Percentiles rank a stretch among this genome's conserved stretches.
Evolutionary conservation across 2,888 invertebrate genomes (phyloP).

Genomic region (Griposia aprilina): DNA sequence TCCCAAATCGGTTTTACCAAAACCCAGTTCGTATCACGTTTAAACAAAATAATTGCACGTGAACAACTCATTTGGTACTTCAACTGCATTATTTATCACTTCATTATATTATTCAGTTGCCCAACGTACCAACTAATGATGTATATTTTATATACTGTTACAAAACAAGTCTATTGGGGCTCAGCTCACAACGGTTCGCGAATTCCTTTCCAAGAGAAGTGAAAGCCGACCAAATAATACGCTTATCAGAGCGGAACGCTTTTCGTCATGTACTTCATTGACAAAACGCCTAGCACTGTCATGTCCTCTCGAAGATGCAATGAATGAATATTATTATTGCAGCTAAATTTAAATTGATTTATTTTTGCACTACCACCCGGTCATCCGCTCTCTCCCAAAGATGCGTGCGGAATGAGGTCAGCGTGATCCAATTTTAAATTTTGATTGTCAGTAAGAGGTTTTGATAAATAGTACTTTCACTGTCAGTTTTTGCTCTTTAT

Average conservation of each 20-base stretch:
- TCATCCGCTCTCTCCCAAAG: conserved; percentile 81
- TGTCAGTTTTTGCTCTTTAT: conserved; percentile 67
- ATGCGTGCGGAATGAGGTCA: conserved; percentile 86
- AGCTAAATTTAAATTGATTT: conserved; percentile 80
- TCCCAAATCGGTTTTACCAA: conserved; percentile 52
- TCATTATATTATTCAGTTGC: conserved; percentile 55
- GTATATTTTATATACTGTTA: conserved; percentile 73
- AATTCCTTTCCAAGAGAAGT: conserved; percentile 83
- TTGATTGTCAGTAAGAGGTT: conserved; percentile 79
- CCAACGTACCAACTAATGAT: conserved; percentile 54
- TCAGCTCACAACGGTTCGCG: conserved; percentile 73
- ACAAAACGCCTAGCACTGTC: conserved; percentile 64
- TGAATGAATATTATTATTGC: conserved; percentile 71
- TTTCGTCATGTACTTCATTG: conserved; percentile 73
- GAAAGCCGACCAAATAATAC: conserved; percentile 83
- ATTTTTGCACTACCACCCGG: conserved; percentile 79
- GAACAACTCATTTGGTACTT: conserved; percentile 54
- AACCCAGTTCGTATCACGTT: conserved; percentile 46
- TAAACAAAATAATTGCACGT: conserved; percentile 59
- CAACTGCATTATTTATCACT: conserved; percentile 47
- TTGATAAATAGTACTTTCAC: conserved; percentile 83
- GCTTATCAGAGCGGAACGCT: conserved; percentile 84
- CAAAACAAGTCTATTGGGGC: conserved; percentile 71
- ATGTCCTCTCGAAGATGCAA: conserved; percentile 52
- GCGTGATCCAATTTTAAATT: conserved; percentile 88